Conservation (phyloP, 2,797 vertebrate species). For the Enteromius paludinosus region DNA sequence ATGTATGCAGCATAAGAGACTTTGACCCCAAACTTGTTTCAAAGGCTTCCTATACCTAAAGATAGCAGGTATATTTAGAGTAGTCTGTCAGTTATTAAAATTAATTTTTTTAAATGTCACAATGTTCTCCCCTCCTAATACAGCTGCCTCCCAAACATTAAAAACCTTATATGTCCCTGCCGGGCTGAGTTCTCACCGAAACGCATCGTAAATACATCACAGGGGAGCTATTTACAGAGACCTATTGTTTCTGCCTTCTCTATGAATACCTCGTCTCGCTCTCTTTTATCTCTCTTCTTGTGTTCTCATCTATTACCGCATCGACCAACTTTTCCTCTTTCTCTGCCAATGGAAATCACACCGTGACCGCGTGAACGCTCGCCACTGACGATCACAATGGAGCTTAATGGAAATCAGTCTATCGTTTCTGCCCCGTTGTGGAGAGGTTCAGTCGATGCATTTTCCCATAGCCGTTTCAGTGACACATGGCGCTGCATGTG, state of each 20-base stretch:
- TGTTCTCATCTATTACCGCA: conserved; percentile 62
- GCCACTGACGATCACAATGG: neutral
- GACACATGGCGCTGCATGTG: conserved; percentile 5
- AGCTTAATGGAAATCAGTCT: conserved; percentile 35
- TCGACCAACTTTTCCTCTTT: conserved; percentile 35
- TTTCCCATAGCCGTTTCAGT: neutral
- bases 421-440: conserved; percentile 6
- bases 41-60: neutral
- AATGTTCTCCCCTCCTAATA: neutral
- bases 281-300: conserved; percentile 64
- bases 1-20: neutral
- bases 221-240: conserved; percentile 72
- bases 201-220: conserved; percentile 66
- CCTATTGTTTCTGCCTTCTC: conserved; percentile 67
- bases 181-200: conserved; percentile 16
- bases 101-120: too few relatives aligned
- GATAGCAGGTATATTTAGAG: neutral
- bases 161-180: neutral
- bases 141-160: neutral
- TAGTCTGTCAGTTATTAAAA: neutral
- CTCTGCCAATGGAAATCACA: conserved; percentile 26
- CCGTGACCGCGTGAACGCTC: neutral
- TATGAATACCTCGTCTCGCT: conserved; percentile 64
- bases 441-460: conserved; percentile 6
- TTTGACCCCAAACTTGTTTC: neutral